Conservation (phyloP, 2,888 invertebrate species). For the Ptychoptera albimana region DNA sequence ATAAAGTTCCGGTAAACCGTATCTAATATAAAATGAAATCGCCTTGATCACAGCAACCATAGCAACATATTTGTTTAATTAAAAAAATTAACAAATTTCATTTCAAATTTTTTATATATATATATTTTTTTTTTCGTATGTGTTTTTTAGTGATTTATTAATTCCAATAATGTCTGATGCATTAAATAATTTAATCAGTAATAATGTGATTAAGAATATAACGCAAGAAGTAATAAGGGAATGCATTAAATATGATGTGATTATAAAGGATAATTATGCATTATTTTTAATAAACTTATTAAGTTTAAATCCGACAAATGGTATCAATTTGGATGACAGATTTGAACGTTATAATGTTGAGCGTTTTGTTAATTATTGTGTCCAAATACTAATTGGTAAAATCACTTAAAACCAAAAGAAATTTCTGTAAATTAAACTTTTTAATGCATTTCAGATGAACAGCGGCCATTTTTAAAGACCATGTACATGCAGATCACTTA, state of each 20-base stretch:
- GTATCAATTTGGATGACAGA: constrained; percentile 32
- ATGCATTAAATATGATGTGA: constrained; percentile 25
- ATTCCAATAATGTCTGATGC: too few relatives aligned
- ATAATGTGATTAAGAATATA: constrained; percentile 37
- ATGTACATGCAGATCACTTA: neutral
- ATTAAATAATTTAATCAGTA: too few relatives aligned
- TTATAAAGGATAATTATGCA: constrained; percentile 35
- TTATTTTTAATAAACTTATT: constrained; percentile 36
- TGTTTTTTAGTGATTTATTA: too few relatives aligned
- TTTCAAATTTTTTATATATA: too few relatives aligned
- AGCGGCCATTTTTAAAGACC: constrained; percentile 1
- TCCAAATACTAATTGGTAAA: constrained; percentile 32
- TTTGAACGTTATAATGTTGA: constrained; percentile 35
- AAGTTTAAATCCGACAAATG: constrained; percentile 39
- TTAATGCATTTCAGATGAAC: constrained; percentile 7
- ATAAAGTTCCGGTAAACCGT: too few relatives aligned
- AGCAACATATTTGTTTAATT: too few relatives aligned
- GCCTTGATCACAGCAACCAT: too few relatives aligned
- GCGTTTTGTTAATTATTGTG: constrained; percentile 36
- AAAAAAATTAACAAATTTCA: too few relatives aligned
- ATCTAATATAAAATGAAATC: too few relatives aligned
- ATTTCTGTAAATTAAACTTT: neutral
- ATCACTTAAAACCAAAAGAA: constrained; percentile 8
- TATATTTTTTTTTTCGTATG: too few relatives aligned
- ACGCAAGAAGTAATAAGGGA: constrained; percentile 40